Conservation (phyloP, 2,113 vertebrate species). For the Pygathrix nemaeus region DNA sequence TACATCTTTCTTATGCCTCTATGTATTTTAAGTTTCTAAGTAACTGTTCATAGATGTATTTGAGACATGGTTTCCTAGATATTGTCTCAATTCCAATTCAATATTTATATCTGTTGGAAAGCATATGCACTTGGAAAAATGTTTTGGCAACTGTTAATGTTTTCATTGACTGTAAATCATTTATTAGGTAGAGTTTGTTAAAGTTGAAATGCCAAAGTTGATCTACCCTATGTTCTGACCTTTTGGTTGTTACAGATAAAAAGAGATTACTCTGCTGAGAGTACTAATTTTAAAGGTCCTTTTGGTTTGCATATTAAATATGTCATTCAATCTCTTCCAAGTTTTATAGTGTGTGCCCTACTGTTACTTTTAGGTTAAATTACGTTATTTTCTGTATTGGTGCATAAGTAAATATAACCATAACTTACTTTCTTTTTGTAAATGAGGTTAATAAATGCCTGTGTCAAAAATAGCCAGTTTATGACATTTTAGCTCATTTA, state of each 20-base stretch:
- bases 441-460: neutral
- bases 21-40: neutral
- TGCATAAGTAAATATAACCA: neutral
- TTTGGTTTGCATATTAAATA: neutral
- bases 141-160: neutral
- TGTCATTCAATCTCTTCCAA: neutral
- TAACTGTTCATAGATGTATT: neutral
- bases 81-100: slow-evolving; percentile 1
- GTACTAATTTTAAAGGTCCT: neutral
- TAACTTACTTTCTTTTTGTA: neutral
- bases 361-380: neutral
- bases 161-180: neutral
- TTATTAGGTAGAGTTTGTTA: slow-evolving; percentile 24
- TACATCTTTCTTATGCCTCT: neutral
- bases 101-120: slow-evolving; percentile 20
- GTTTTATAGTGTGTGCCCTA: neutral
- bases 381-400: neutral
- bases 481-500: neutral
- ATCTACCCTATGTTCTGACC: neutral
- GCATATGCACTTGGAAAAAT: neutral
- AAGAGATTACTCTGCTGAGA: neutral
- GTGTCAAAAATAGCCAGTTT: neutral
- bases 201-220: slow-evolving; percentile 1
- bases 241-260: neutral
- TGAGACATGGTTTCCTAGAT: neutral